These are phyloP conservation scores for Neolamprologus longior DNA, from an alignment of 2,113 vertebrate species.

Conservation along the genomic window DNA sequence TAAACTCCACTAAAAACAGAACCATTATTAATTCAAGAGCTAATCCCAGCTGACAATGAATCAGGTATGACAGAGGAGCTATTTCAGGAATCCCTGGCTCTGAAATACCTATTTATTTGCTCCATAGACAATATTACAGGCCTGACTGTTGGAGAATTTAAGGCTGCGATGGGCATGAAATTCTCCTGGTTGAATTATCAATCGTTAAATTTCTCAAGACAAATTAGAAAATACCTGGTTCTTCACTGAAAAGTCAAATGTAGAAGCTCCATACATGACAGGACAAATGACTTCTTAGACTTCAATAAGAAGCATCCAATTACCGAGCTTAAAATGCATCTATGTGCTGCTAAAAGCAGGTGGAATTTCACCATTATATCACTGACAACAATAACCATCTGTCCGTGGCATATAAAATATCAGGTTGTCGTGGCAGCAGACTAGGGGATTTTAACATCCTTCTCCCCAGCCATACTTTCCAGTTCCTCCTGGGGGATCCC, in stretches of 20 bases:
- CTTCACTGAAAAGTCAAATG: not conserved
- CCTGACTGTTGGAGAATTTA: not conserved
- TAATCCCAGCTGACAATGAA: not conserved
- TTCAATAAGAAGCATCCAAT: not conserved
- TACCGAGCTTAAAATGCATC: not conserved
- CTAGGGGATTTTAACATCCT: not conserved
- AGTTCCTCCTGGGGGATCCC: not conserved
- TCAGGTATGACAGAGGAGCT: not conserved
- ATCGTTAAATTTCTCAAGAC: not conserved
- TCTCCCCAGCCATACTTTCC: not conserved
- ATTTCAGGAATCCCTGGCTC: not conserved
- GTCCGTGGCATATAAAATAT: not conserved
- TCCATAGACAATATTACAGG: not conserved
- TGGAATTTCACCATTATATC: not conserved
- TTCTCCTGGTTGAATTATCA: not conserved
- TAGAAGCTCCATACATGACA: not conserved
- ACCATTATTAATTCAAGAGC: not conserved
- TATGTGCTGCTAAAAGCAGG: not conserved
- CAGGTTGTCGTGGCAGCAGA: not conserved
- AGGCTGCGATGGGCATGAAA: fast-evolving
- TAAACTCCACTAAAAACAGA: not conserved
- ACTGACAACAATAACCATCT: not conserved
- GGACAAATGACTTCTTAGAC: not conserved
- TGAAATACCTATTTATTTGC: not conserved
- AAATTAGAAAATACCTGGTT: not conserved